Base-by-base conservation (phyloP, 2,888 invertebrate species). In the Dryobota labecula region DNA sequence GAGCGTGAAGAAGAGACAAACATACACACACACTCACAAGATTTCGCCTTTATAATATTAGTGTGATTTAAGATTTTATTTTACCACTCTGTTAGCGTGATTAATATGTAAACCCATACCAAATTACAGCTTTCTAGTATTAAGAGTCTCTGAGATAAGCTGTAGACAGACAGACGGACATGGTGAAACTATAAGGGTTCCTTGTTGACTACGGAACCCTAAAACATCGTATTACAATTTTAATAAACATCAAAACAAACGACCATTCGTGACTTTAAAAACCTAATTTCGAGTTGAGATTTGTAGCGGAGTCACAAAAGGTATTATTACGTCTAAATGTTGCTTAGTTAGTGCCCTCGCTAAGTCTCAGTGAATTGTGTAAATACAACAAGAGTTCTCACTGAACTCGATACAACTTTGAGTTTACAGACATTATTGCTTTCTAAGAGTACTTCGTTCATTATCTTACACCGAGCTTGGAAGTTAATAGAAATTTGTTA, bases 391-490 rank as follows among this genome's bases (percentile, higher is more conserved):
- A 82, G 84, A 80, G 80, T 86, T 86, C 84, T 84, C 83, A 63
- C 76, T 83, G 83, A 89, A 90, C 86, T 88, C 84, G 79, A 89
- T 86, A 86, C 84, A 87, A 85, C 82, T 87, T 83, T 78, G 63
- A 70, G 70, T 77, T 78, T 79, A 76, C 78, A 87, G 89, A 85
- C 89, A 80, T 89, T 90, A 90, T 90, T 90, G 89, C 88, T 89
- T 89, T 89, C 85, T 70, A 85, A 87, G 87, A 84, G 85, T 80
- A 82, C 89, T 89, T 86, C 84, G 85, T 86, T 90, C 89, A 90
- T 91, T 90, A 90, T 90, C 87, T 87, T 82, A 80, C 72, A 74
- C 80, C 70, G 53, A 80, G 68, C 57, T 77, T 27, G 47, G 63
- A 78, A 80, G 63, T 79, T 74, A 75, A 82, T 79, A 76, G 76